Base-by-base conservation (phyloP, 2,888 invertebrate genomes). In the Ommatoiulus sabulosus region DNA sequence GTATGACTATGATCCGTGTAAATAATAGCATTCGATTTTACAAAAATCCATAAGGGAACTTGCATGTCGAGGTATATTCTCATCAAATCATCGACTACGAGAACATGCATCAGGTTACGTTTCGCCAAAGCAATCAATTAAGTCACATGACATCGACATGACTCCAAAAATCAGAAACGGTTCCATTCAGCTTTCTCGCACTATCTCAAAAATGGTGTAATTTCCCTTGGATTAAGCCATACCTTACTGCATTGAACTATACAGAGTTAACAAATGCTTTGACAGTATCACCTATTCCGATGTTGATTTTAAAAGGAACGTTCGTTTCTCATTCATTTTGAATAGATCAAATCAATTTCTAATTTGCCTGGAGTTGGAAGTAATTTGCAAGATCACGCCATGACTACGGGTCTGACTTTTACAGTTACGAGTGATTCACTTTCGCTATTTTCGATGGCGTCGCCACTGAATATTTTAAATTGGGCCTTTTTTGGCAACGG, bases 301-400 rank as follows among this genome's bases (percentile, higher is more conserved):
- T 15, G 8, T 2, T 48, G 48, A 10, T 3, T 48, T 48, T 48
- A 3, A 48, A 48, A 48, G 7, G 1, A 48, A 48, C 7, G 3
- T n/a, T 57, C 57, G 1, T 3, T 57, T n/a, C 6, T 57, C 5
- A 57, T n/a, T 10, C 10, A 1, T 44, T 43, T 44, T 86, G 4
- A 24, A 52, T 12, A 89, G 84, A 93, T 94, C 87, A 92, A 92
- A 7, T 93, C 95, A 0, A 92, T 95, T 6, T 93, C 94, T 84
- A 94, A 96, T 92, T 93, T 96, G 87, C 94, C 94, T 87, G 94
- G 94, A 8, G 96, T 96, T 0, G 96, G 96, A 0, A 93, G 94
- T 90, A 96, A 96, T 92, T 93, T 96, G 1, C 96, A 96, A 91
- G 95, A 96, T 91, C 96, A 96, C 91, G 96, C 0, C 3, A 15